phyloP scores from a whole-genome alignment of 2,888 invertebrate genomes.

The Aphodius granarius region DNA sequence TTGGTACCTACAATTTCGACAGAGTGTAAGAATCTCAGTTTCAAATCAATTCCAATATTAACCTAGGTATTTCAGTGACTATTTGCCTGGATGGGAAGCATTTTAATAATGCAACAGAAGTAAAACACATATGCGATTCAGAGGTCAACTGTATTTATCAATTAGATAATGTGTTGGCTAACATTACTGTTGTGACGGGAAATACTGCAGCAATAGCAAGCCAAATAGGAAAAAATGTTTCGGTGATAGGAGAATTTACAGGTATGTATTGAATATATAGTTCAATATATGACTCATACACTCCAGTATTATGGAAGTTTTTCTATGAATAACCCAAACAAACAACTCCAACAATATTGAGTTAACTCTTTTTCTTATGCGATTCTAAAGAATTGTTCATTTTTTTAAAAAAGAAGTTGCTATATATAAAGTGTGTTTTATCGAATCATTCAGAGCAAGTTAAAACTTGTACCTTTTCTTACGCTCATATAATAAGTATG shows the following conservation, averaged over 20 bases:
- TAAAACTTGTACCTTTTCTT: too few species aligned
- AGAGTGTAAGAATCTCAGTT: background rate
- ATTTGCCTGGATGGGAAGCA: background rate
- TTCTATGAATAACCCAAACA: too few species aligned
- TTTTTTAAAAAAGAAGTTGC: too few species aligned
- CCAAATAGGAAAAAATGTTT: background rate
- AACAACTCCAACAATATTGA: too few species aligned
- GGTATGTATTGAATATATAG: background rate
- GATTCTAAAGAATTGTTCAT: too few species aligned
- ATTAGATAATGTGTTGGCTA: background rate
- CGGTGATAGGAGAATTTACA: background rate
- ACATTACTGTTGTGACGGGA: background rate
- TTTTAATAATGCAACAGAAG: background rate
- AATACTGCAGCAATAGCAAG: background rate
- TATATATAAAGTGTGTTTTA: too few species aligned
- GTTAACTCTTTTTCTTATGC: too few species aligned
- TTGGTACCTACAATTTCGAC: background rate
- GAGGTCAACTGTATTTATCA: background rate
- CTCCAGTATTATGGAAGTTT: too few species aligned
- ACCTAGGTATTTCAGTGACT: background rate
- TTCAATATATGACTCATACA: too few species aligned
- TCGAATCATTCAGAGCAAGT: too few species aligned
- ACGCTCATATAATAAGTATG: too few species aligned
- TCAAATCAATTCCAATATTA: background rate
- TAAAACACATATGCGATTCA: background rate